Conservation (phyloP, 2,113 vertebrate genomes). For the Lepus timidus region DNA sequence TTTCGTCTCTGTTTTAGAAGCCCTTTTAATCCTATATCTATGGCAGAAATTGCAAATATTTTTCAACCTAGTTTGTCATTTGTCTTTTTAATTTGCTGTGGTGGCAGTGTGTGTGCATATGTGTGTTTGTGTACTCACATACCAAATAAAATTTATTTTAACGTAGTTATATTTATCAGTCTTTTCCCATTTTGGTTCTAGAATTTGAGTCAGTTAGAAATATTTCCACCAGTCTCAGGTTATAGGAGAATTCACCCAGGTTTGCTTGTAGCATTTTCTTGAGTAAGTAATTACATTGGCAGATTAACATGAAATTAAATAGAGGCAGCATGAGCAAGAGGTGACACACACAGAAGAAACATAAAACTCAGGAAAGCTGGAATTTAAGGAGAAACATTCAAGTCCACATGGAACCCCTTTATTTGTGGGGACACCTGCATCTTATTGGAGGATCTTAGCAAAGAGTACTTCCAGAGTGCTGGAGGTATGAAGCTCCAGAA, state of each 20-base stretch:
- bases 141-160: slow-evolving; percentile 23
- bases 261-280: neutral
- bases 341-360: neutral
- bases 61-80: neutral
- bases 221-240: neutral
- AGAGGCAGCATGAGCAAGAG: neutral
- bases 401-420: neutral
- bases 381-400: neutral
- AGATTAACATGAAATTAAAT: neutral
- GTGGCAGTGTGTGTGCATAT: neutral
- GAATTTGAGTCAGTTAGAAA: neutral
- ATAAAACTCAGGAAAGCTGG: neutral
- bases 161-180: neutral
- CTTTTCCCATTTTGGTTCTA: neutral
- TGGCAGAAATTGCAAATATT: slow-evolving; percentile 24
- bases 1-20: neutral
- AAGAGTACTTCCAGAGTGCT: neutral
- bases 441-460: neutral
- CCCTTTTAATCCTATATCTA: neutral
- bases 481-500: neutral
- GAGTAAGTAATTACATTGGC: neutral
- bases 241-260: neutral
- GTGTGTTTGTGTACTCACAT: neutral
- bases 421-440: neutral
- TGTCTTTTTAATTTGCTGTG: neutral